phyloP scores from a whole-genome alignment of 1,140 invertebrate genomes.

The Leptinotarsa lineolata region DNA sequence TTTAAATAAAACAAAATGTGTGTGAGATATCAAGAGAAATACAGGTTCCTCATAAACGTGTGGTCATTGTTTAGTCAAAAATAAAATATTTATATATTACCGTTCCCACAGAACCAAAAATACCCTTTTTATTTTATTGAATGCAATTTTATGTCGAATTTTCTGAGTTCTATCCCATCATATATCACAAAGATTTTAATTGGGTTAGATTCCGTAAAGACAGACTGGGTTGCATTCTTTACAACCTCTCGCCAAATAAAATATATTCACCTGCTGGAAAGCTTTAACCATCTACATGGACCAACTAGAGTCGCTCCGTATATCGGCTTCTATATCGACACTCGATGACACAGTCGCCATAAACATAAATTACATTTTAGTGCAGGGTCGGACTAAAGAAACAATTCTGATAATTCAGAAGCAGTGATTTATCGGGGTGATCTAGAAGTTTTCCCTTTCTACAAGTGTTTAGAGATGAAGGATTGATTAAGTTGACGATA shows the following conservation, averaged over 20 bases:
- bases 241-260: constrained; percentile 26
- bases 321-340: constrained; percentile 27
- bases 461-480: too few relatives aligned
- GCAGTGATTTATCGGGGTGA: too few relatives aligned
- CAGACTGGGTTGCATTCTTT: constrained; percentile 24
- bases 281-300: constrained; percentile 26
- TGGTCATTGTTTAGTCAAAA: too few relatives aligned
- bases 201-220: constrained; percentile 25
- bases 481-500: too few relatives aligned
- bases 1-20: too few relatives aligned
- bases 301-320: constrained; percentile 24
- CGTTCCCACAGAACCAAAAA: too few relatives aligned
- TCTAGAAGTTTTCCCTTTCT: too few relatives aligned
- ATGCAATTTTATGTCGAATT: neutral
- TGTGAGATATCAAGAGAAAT: too few relatives aligned
- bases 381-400: constrained; percentile 8
- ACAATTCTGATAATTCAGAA: neutral
- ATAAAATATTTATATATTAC: too few relatives aligned
- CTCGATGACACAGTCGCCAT: constrained; percentile 25
- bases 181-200: constrained; percentile 25
- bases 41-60: too few relatives aligned
- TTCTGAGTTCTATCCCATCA: neutral
- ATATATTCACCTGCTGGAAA: constrained; percentile 27
- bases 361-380: constrained; percentile 27
- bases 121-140: neutral